Base-by-base conservation (phyloP, 2,113 vertebrate genomes). In the Columba livia region DNA sequence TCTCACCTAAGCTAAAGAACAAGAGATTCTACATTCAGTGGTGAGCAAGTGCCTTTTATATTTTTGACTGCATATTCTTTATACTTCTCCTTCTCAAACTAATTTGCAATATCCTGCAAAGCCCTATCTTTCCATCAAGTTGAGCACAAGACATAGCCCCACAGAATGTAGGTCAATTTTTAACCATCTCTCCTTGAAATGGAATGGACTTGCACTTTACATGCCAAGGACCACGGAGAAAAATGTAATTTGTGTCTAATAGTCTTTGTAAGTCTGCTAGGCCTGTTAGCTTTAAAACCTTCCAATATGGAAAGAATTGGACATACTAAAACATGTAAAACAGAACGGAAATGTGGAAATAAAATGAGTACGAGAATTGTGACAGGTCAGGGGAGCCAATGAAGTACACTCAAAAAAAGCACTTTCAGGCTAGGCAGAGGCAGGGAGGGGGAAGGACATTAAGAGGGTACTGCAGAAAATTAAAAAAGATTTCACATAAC, bases 81-180 rank as follows among this genome's bases (percentile, higher is more conserved):
- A 54, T 50, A 31, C 21, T 56, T 80, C 67, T 64, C 56, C 69
- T 85, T 85, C 72, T 88, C 84, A 88, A 72, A 92, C 57, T 78
- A 83, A 86, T 90, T 93, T 78, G 36, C 4, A 11, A 74, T 36
- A 72, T 73, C 53, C 57, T 87, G 85, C 44, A 88, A 81, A 95
- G 44, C 21, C 48, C 65, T 57, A 3, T 38, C 79, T 58, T 95
- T 70, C 88, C 62, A 44, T 56, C 26, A 92, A 88, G 72, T 84
- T 96, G 89, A 95, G 62, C 71, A 60, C 51, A 19, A 93, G 85
- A 72, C 36, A 47, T 9, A 78, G 32, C 36, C 81, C 65, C 79
- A 82, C 48, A 87, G 92, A 93, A 97, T 91, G 51, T 96, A 95
- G 94, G 96, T 85, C 96, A 93, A 48, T 95, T 95, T 94, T 93